phyloP scores from a whole-genome alignment of 2,888 invertebrate species.

The Eupsilia transversa region DNA sequence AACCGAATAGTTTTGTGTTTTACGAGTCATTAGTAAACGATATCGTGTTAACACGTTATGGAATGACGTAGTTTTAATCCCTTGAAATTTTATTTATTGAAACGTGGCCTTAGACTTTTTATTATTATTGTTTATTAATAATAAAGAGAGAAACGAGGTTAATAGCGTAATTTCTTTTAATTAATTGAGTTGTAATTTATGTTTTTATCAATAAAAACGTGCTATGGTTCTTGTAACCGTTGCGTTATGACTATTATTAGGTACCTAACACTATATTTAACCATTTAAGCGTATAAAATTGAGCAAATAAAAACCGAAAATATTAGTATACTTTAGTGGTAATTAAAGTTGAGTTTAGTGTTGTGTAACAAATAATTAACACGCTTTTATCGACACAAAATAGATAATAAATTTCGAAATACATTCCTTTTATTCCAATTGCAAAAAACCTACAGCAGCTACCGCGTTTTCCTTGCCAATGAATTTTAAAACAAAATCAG shows the following conservation, averaged over 20 bases:
- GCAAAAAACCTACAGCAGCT: neutral
- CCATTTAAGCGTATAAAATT: slow-evolving; percentile 19
- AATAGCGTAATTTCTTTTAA: slow-evolving; percentile 48
- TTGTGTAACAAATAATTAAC: slow-evolving; percentile 28
- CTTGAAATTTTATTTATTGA: slow-evolving; percentile 49
- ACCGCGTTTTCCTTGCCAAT: neutral
- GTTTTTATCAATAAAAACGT: slow-evolving; percentile 43
- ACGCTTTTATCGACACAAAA: slow-evolving; percentile 30
- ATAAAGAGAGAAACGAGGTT: slow-evolving; percentile 52
- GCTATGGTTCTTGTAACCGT: slow-evolving; percentile 38
- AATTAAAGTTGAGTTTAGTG: slow-evolving; percentile 47
- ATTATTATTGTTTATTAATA: slow-evolving; percentile 49
- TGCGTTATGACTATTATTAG: slow-evolving; percentile 27
- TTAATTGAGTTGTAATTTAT: slow-evolving; percentile 59
- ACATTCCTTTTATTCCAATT: neutral
- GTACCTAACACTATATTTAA: slow-evolving; percentile 28
- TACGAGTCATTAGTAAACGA: slow-evolving; percentile 77
- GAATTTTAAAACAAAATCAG: slow-evolving; percentile 36
- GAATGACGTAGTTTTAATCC: slow-evolving; percentile 41
- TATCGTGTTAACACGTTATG: slow-evolving; percentile 60
- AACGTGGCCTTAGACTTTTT: slow-evolving; percentile 40
- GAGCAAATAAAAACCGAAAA: slow-evolving; percentile 20
- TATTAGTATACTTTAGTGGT: slow-evolving; percentile 35
- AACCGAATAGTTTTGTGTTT: slow-evolving; percentile 73
- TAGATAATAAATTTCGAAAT: neutral